Percentiles rank a stretch among this genome's conserved stretches.
Conservation (phyloP, 2,113 vertebrate genomes). For the Poicephalus gulielmi region DNA sequence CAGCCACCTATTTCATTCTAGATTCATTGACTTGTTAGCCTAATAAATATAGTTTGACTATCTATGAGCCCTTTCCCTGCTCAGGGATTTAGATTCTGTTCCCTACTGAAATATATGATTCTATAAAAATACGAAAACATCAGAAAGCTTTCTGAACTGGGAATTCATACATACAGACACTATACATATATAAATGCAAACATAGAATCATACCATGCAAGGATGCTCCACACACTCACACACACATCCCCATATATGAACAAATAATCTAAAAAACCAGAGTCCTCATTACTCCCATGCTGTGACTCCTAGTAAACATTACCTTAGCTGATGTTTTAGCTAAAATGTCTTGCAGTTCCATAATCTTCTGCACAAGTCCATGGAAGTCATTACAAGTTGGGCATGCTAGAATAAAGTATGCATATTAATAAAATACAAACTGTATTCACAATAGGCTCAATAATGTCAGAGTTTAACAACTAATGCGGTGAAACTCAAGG, state of each 20-base stretch:
- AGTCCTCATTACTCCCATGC: background rate
- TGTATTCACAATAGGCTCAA: background rate
- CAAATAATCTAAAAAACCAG: background rate
- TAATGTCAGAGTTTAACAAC: background rate
- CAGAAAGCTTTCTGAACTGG: background rate
- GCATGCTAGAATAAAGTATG: slow-evolving; percentile 82
- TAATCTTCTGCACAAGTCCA: slow-evolving; percentile 98
- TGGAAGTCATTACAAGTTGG: slow-evolving; percentile 99
- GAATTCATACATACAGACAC: background rate
- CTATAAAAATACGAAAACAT: background rate
- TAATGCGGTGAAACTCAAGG: background rate
- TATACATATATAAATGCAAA: background rate
- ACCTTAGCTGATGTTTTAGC: slow-evolving; percentile 99
- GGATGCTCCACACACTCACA: background rate
- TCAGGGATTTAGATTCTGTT: background rate
- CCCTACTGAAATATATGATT: background rate
- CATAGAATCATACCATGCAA: background rate
- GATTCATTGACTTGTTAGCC: slow-evolving; percentile 30
- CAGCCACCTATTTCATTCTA: background rate
- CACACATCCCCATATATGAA: background rate
- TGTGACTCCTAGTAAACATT: slow-evolving; percentile 37
- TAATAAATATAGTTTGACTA: slow-evolving; percentile 3
- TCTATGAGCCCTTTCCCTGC: background rate
- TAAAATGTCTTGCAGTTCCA: slow-evolving; percentile 97
- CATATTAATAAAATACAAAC: background rate